These are phyloP conservation scores for Troides helena DNA, from an alignment of 2,888 invertebrate genomes.

Conservation along the genomic window DNA sequence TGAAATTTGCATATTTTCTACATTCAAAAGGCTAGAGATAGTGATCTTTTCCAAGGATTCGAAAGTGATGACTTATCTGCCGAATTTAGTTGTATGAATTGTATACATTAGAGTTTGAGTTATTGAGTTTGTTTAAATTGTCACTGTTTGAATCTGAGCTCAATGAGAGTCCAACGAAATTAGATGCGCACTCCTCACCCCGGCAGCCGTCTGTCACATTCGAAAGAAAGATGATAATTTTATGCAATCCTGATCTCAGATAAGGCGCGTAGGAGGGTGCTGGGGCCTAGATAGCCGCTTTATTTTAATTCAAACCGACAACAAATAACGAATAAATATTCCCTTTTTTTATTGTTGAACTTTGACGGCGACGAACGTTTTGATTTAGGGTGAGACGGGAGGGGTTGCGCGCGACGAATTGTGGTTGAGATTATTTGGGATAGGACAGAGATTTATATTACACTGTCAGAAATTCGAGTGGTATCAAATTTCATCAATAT, in stretches of 20 bases:
- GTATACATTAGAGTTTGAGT: no score
- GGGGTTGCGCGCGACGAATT: conserved; percentile 68
- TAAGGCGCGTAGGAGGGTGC: conserved; percentile 67
- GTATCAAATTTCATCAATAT: conserved; percentile 68
- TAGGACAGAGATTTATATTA: conserved; percentile 66
- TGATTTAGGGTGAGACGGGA: conserved; percentile 71
- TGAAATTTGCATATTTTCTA: no score
- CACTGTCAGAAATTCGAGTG: conserved; percentile 58
- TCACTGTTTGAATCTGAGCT: not conserved
- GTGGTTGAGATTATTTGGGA: conserved; percentile 70
- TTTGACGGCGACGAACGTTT: conserved; percentile 66
- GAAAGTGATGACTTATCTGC: no score
- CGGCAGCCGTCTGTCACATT: conserved; percentile 61
- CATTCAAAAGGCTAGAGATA: no score
- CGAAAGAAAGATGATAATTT: conserved; percentile 71
- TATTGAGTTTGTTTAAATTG: conserved; percentile 1
- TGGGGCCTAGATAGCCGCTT: conserved; percentile 72
- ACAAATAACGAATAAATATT: conserved; percentile 79
- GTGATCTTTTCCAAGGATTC: no score
- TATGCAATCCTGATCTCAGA: conserved; percentile 77
- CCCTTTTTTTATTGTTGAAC: conserved; percentile 72
- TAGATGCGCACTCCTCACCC: conserved; percentile 62
- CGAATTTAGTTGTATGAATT: no score
- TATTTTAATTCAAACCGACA: conserved; percentile 79
- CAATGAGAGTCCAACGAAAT: conserved; percentile 47